Evolutionary conservation across 2,797 vertebrate species (phyloP), one percentile per base, ranked within the genome.

Genomic region (Urosaurus nigricauda): DNA sequence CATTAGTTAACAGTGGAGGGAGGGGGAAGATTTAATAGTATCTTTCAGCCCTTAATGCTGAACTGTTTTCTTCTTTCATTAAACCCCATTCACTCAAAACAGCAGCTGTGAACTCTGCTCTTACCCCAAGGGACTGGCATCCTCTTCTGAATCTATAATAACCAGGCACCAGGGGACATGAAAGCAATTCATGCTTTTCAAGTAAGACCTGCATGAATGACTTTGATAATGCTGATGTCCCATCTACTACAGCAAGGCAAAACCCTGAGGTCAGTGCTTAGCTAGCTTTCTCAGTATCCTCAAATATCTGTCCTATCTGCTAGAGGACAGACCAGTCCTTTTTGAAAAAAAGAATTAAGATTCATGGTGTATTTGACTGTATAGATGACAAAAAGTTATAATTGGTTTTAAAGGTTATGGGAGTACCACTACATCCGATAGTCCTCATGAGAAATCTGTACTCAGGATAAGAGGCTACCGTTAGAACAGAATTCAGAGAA

Each of bases 181-280:
- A 91, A 92, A 91, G 79, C 82, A n/a, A 43, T 75, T 19, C 63
- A 93, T 93, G 92, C 88, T 93, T 92, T 92, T 91, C 84, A 86
- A 93, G 53, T 58, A 85, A 93, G 43, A 84, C 56, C 12, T 63
- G 56, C 60, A 29, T 17, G 79, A 85, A 51, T 71, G 58, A 79
- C 79, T 93, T 92, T 83, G 93, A 86, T 94, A 89, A 88, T 92
- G 73, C 89, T 93, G 78, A 90, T 68, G 82, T 79, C n/a, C 14
- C 24, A 68, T 58, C 87, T 86, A 90, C 89, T 86, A 85, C 0
- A 14, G 90, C 70, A 93, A 92, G 78, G 81, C 5, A 90, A 87
- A 91, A 71, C 16, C 56, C 84, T 79, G 65, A 40, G 37, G 78
- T 89, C 0, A 0, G 11, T 88, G 56, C 68, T 82, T 83, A 90